Percentiles rank a stretch among this genome's conserved stretches.
Conservation (phyloP, 1,140 invertebrate genomes). For the Drosophila lacteicornis region DNA sequence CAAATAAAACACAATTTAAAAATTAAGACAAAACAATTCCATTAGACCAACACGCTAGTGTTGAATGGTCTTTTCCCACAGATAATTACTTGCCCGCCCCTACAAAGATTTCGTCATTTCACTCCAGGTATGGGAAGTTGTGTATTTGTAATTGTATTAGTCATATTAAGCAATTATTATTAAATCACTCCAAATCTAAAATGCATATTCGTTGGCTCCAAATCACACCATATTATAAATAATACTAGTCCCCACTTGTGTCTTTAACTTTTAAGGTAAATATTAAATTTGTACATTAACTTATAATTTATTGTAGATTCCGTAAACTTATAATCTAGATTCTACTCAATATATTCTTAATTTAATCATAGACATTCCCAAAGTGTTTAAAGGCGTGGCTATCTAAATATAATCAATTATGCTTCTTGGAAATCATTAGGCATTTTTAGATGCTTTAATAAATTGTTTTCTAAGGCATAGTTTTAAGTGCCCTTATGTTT, state of each 20-base stretch:
- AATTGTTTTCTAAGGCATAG: not conserved
- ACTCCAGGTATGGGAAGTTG: not conserved
- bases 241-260: not conserved
- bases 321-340: not conserved
- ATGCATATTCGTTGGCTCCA: no score
- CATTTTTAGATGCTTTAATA: not conserved
- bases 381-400: not conserved
- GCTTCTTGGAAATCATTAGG: not conserved
- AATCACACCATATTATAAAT: no score
- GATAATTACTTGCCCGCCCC: not conserved
- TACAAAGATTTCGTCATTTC: conserved; percentile 1
- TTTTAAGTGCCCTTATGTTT: no score
- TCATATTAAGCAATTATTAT: no score
- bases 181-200: not conserved
- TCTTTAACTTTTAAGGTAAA: not conserved
- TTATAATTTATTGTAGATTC: not conserved
- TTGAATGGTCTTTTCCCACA: conserved; percentile 1
- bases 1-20: no score
- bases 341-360: not conserved
- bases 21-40: not conserved
- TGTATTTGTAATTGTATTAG: not conserved
- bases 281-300: not conserved
- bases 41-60: not conserved
- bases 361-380: not conserved
- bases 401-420: not conserved